Base-by-base conservation (phyloP, 2,113 vertebrate species). In the Cyprinodon brontotheroides region DNA sequence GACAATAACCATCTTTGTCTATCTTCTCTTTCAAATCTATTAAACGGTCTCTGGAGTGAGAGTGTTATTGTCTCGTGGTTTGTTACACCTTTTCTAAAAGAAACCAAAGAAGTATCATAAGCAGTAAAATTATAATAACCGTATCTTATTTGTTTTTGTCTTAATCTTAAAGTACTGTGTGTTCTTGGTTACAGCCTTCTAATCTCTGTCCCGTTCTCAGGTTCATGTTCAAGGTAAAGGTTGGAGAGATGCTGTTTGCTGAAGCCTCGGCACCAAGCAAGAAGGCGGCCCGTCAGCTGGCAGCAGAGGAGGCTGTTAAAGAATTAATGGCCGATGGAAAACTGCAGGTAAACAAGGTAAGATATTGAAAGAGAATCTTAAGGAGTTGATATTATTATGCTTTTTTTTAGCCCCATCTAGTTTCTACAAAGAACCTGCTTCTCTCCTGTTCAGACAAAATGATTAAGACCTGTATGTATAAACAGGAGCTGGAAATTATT, bases 211-310 rank as follows among this genome's bases (percentile, higher is more conserved):
- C 41, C 41, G 20, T 57, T 11, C 76, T 86, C 90, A 99, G 98
- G 92, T 99, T 99, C 92, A 96, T 95, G 80, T 98, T 96, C 93
- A 93, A 93, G 69, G 98, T 99, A 73, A 97, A 96, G 70, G 93
- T 99, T 15, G 97, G 97, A 43, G 94, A 95, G 40, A 94, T 80
- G 20, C 86, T 95, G 64, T 99, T 96, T 89, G 93, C 96, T 37
- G 92, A 96, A 20, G 96, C 95, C 48, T 95, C 96, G 0, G 97
- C 97, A 64, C 96, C 96, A 68, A 99, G 96, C 91, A 99, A 99
- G 91, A 99, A 99, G 79, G 95, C 95, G 37, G 97, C 97, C 0
- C 96, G 97, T 82, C 97, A 98, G 92, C 94, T 98, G 92, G 97
- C 98, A 0, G 97, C 98, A 1, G 96, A 99, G 83, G 95, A 95